Base-by-base conservation (phyloP, 2,113 vertebrate genomes). In the Oxyruncus cristatus region DNA sequence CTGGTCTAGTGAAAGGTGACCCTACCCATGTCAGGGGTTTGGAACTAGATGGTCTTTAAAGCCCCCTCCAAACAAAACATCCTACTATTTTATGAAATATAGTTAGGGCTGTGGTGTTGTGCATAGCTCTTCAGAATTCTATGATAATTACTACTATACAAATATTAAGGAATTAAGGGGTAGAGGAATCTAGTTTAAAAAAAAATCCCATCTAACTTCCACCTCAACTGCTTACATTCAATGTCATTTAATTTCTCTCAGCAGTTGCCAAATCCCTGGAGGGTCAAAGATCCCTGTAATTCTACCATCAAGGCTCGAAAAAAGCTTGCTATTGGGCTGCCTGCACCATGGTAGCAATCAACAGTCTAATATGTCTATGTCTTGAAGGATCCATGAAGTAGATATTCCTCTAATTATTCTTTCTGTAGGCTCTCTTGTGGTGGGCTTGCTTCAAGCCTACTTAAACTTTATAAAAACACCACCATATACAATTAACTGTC, bases 121-220 rank as follows among this genome's bases (percentile, higher is more conserved):
- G 17, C 2, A 17, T 11, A 30, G 20, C 8, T 70, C 2, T 37
- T 22, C 53, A 70, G 22, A 61, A 50, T 50, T 41, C 37, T 62
- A 10, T n/a, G 23, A 28, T 12, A 53, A 63, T 5, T 53, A 44
- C 30, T 41, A 19, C 11, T 23, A 20, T 19, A 47, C 3, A 67
- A 13, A 23, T 67, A 44, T 56, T 56, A 82, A 58, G 18, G 18
- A 14, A 2, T 17, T 17, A 80, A 14, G 9, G 6, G 8, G 3
- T 28, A 11, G 9, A 55, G 8, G 6, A 78, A 52, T 5, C 2
- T 17, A 62, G 8, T 22, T 39, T 1, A 1, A 7, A 24, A 5
- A 18, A 27, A 15, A 9, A 22, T 55, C 44, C 15, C 73, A 13
- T 11, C 22, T 42, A 81, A 6, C n/a, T 82, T 58, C 17, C 8